phyloP scores from a whole-genome alignment of 2,888 invertebrate genomes.

The Corythucha ciliata region DNA sequence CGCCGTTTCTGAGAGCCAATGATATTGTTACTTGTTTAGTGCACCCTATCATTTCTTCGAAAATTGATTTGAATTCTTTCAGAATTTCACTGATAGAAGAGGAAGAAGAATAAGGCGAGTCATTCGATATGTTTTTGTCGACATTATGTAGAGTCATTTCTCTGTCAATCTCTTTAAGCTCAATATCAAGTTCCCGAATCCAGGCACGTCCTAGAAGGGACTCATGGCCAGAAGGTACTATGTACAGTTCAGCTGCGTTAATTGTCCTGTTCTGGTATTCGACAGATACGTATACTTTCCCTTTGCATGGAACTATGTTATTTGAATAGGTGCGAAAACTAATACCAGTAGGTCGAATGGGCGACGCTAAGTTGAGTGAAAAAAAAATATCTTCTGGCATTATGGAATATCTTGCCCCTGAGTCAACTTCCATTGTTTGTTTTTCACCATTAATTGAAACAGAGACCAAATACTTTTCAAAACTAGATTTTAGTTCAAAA shows the following conservation, averaged over 20 bases:
- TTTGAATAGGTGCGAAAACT: not conserved
- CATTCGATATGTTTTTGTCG: too few relatives aligned
- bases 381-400: slow-evolving; percentile 12
- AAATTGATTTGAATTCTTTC: too few relatives aligned
- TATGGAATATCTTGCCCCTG: slow-evolving; percentile 16
- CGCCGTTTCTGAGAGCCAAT: too few relatives aligned
- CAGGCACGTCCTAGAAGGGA: not conserved
- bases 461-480: slow-evolving; percentile 12
- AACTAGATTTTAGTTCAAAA: slow-evolving; percentile 1
- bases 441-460: slow-evolving; percentile 8
- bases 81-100: too few relatives aligned
- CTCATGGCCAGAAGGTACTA: slow-evolving; percentile 1
- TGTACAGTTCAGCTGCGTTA: slow-evolving; percentile 3
- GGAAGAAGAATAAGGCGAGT: too few relatives aligned
- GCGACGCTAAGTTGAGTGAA: slow-evolving; percentile 5
- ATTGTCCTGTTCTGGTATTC: not conserved
- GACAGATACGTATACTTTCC: not conserved
- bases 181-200: not conserved
- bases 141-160: too few relatives aligned
- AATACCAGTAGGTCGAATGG: too few relatives aligned
- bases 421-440: slow-evolving; percentile 15
- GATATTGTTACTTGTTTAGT: too few relatives aligned
- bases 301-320: not conserved
- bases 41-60: too few relatives aligned
- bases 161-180: not conserved